Evolutionary conservation across 2,888 invertebrate genomes (phyloP).

Genomic region (Synergus laeviventris): DNA sequence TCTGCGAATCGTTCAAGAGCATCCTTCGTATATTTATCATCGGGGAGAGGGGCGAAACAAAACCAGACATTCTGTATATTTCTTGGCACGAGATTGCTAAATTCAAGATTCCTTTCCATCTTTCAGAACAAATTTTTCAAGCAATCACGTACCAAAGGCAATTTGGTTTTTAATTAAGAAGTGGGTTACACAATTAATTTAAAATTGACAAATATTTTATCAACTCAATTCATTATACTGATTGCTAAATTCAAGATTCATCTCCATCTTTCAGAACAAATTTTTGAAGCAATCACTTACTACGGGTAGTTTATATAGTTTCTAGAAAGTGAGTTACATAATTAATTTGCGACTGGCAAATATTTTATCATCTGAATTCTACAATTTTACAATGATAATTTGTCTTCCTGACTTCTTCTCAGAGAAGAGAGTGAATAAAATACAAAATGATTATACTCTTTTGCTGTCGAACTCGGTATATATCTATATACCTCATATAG

Average conservation of each 20-base stretch:
- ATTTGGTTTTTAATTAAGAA: background rate
- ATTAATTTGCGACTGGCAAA: background rate
- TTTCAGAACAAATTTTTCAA: background rate
- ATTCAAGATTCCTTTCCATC: background rate
- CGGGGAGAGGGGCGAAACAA: background rate
- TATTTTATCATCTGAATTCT: background rate
- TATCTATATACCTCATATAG: background rate
- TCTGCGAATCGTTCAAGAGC: constrained; percentile 35
- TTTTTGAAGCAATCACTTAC: background rate
- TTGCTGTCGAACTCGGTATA: background rate
- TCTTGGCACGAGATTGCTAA: constrained; percentile 19
- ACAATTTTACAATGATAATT: background rate
- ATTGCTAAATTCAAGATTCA: constrained; percentile 8
- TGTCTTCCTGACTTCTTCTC: background rate
- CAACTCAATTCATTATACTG: background rate
- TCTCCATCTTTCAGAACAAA: background rate
- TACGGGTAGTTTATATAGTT: background rate
- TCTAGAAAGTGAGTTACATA: background rate
- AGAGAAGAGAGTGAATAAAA: background rate
- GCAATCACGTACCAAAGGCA: background rate
- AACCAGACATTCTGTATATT: background rate
- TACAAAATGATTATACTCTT: background rate
- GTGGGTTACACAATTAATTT: too few species aligned
- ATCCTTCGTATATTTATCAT: constrained; percentile 8
- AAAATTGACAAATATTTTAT: background rate